Evolutionary conservation across 2,888 invertebrate genomes (phyloP).

Genomic region (Aromia moschata): DNA sequence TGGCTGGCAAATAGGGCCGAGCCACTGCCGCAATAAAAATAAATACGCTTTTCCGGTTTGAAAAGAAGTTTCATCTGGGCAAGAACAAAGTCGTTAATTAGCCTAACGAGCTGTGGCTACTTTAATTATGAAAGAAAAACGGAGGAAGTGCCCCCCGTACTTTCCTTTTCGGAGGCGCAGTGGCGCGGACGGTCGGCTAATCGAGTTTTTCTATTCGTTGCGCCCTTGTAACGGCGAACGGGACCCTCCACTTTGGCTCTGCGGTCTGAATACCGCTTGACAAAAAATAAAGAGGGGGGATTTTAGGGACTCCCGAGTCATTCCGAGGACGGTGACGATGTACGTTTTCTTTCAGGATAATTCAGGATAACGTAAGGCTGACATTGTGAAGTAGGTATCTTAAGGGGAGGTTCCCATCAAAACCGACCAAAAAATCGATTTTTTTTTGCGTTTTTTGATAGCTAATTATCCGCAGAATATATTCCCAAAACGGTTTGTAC

Average conservation of each 20-base stretch:
- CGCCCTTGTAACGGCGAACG: background rate
- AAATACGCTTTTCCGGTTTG: constrained; percentile 44
- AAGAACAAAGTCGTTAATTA: constrained; percentile 52
- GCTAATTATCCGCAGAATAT: too few species aligned
- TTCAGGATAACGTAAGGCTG: too few species aligned
- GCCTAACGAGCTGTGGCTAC: constrained; percentile 53
- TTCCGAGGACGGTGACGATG: too few species aligned
- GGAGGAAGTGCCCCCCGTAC: constrained; percentile 17
- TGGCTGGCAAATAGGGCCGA: constrained; percentile 46
- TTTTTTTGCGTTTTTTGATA: too few species aligned
- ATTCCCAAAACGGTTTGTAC: too few species aligned
- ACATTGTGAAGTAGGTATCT: too few species aligned
- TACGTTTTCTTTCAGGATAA: too few species aligned
- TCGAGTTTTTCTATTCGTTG: background rate
- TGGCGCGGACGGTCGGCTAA: constrained; percentile 4
- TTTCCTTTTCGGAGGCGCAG: background rate
- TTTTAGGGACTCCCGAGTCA: too few species aligned
- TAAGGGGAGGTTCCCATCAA: too few species aligned
- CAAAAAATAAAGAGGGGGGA: background rate
- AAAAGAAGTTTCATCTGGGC: constrained; percentile 45
- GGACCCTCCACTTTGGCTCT: background rate
- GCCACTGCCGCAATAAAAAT: constrained; percentile 44
- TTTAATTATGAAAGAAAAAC: constrained; percentile 43
- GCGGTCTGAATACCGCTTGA: background rate
- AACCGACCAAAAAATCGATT: too few species aligned